Evolutionary conservation across 2,888 invertebrate genomes (phyloP).

Genomic region (Epicampocera succincta): DNA sequence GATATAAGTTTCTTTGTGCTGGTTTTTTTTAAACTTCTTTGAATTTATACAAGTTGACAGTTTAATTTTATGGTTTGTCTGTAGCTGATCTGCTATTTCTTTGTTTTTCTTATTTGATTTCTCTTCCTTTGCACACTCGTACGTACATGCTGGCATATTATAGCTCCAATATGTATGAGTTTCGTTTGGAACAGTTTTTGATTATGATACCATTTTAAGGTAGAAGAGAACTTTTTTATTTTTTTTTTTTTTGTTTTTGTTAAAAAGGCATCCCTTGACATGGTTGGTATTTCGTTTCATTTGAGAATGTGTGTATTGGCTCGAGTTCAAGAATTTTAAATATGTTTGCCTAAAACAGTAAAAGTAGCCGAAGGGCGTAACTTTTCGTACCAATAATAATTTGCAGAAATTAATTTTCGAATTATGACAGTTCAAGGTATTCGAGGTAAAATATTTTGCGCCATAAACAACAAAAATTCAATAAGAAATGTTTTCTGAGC

Average conservation of each 20-base stretch:
- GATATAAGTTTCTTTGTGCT: constrained; percentile 43
- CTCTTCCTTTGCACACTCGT: neutral
- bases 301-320: constrained; percentile 3
- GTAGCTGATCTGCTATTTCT: constrained; percentile 79
- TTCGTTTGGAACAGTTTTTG: constrained; percentile 46
- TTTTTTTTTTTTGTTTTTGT: no score
- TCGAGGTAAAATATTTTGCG: constrained; percentile 12
- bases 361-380: constrained; percentile 70
- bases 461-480: neutral
- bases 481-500: neutral
- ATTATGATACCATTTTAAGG: constrained; percentile 65
- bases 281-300: constrained; percentile 22
- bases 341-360: constrained; percentile 53
- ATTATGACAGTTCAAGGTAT: constrained; percentile 69
- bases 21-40: constrained; percentile 57
- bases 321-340: constrained; percentile 50
- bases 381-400: constrained; percentile 54
- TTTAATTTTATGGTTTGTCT: constrained; percentile 82
- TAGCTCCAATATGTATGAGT: constrained; percentile 13
- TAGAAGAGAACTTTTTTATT: no score
- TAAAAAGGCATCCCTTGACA: constrained; percentile 12
- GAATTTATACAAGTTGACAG: constrained; percentile 80
- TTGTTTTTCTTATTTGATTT: constrained; percentile 15
- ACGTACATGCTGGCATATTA: neutral
- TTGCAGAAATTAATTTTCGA: constrained; percentile 67